phyloP scores from a whole-genome alignment of 2,888 invertebrate genomes.

The Melanargia galathea region DNA sequence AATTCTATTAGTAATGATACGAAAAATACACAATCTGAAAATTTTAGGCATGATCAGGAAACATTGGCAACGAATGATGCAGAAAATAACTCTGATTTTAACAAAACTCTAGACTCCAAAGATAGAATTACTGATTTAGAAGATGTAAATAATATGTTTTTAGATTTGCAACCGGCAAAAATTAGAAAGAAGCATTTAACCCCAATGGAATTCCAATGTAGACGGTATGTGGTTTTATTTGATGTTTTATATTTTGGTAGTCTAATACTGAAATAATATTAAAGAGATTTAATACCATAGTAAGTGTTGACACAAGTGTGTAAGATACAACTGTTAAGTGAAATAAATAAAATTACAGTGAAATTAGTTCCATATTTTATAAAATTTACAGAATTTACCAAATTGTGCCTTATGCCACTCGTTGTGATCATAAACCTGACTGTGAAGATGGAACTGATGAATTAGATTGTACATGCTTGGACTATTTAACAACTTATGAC shows the following conservation, averaged over 20 bases:
- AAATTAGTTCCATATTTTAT: background rate
- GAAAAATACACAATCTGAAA: slow-evolving; percentile 31
- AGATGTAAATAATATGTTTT: slow-evolving; percentile 51
- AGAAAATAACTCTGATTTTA: slow-evolving; percentile 12
- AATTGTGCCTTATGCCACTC: slow-evolving; percentile 79
- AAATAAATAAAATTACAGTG: background rate
- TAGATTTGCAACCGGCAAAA: slow-evolving; percentile 63
- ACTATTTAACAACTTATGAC: slow-evolving; percentile 80
- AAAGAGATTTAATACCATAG: no score
- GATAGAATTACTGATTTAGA: slow-evolving; percentile 48
- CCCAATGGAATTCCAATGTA: slow-evolving; percentile 69
- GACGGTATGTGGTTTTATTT: slow-evolving; percentile 56
- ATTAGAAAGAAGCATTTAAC: slow-evolving; percentile 57
- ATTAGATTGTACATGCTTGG: slow-evolving; percentile 86
- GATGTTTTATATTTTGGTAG: background rate
- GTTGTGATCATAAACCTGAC: slow-evolving; percentile 87
- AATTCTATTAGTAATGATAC: slow-evolving; percentile 27
- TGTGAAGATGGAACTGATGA: slow-evolving; percentile 94
- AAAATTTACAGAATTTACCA: slow-evolving; percentile 83
- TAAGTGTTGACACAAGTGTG: no score
- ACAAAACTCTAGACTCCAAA: slow-evolving; percentile 24
- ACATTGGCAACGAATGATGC: slow-evolving; percentile 23
- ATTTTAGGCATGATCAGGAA: slow-evolving; percentile 20
- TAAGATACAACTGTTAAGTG: background rate
- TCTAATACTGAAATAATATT: no score